phyloP scores from a whole-genome alignment of 2,113 vertebrate species.

The Desmodus rotundus region DNA sequence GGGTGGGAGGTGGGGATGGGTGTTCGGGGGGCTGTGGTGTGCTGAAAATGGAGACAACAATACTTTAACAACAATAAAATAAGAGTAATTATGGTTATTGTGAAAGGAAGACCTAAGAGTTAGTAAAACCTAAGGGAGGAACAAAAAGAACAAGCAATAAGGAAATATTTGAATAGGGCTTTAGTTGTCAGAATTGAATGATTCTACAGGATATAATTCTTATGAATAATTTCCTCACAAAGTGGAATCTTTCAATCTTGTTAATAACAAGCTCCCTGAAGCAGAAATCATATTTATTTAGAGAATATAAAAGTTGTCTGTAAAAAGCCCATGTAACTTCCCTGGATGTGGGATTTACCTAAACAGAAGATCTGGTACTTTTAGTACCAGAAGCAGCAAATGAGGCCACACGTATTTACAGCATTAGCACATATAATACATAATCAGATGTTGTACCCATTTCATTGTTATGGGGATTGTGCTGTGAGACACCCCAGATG shows the following conservation, averaged over 20 bases:
- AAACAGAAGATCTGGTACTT: not conserved
- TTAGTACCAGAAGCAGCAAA: not conserved
- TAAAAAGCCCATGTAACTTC: not conserved
- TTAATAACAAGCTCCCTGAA: not conserved
- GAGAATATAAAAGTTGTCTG: not conserved
- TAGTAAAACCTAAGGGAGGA: not conserved
- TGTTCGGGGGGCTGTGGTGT: too few species aligned
- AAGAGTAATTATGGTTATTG: not conserved
- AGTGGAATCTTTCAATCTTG: not conserved
- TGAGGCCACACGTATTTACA: rapidly evolving
- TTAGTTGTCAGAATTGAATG: not conserved
- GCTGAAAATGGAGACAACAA: too few species aligned
- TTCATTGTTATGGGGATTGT: conserved; percentile 29
- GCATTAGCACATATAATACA: not conserved
- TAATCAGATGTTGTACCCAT: not conserved
- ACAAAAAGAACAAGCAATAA: not conserved
- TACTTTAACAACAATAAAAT: too few species aligned
- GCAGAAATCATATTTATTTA: not conserved
- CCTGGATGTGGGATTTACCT: not conserved
- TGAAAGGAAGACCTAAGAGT: not conserved
- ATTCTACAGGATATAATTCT: not conserved
- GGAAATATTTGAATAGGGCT: not conserved
- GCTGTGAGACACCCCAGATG: conserved; percentile 20
- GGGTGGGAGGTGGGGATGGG: too few species aligned
- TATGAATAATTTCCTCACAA: not conserved